These are phyloP conservation scores for Mastacembelus armatus DNA, from an alignment of 2,797 vertebrate species.

Conservation along the genomic window DNA sequence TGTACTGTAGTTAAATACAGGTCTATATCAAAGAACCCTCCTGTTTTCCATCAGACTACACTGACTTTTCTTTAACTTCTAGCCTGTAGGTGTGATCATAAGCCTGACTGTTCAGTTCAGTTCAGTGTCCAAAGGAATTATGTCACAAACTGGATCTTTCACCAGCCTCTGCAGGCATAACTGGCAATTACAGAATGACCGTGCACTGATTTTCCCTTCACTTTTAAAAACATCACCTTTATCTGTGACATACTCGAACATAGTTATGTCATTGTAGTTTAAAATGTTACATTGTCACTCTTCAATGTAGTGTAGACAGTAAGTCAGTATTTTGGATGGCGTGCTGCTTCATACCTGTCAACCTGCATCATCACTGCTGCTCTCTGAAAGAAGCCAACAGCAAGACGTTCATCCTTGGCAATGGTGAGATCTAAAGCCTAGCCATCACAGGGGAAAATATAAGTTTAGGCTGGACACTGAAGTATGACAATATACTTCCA, in stretches of 20 bases:
- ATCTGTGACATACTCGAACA: neutral
- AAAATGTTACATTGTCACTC: neutral
- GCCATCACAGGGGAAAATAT: slow-evolving; percentile 24
- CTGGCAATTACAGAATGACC: neutral
- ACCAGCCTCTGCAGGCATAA: neutral
- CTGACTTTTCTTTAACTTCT: too few species aligned
- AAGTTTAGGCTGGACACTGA: neutral
- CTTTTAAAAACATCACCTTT: neutral
- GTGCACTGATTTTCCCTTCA: too few species aligned
- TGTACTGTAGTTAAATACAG: too few species aligned
- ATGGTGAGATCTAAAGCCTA: slow-evolving; percentile 88
- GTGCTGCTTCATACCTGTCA: slow-evolving; percentile 76
- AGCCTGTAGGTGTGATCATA: too few species aligned
- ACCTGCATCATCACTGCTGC: slow-evolving; percentile 86
- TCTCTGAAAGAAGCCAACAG: slow-evolving; percentile 92
- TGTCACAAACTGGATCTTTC: too few species aligned
- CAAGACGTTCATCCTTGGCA: slow-evolving; percentile 87
- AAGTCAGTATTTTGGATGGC: neutral
- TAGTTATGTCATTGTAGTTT: neutral
- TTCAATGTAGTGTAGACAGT: neutral
- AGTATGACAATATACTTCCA: neutral
- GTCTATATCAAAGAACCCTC: too few species aligned
- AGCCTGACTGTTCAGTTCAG: too few species aligned
- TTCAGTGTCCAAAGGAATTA: too few species aligned
- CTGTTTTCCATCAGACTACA: too few species aligned